Evolutionary conservation across 1,140 invertebrate species (phyloP).

Genomic region (Hesperophylax magnus): DNA sequence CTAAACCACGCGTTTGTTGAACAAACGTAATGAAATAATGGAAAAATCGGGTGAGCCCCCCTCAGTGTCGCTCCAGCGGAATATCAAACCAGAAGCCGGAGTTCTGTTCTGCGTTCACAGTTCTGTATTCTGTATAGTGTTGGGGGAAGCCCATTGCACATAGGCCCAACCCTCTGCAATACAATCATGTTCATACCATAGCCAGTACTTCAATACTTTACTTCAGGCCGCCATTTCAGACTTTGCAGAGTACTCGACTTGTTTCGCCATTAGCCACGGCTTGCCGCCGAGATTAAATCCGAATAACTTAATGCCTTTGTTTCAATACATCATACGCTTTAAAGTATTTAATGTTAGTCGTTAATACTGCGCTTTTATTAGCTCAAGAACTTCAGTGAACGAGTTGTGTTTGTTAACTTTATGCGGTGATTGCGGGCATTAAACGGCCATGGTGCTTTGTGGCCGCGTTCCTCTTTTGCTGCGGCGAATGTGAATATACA

Average conservation of each 20-base stretch:
- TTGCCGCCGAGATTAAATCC: constrained; percentile 53
- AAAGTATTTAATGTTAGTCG: constrained; percentile 53
- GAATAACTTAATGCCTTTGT: constrained; percentile 56
- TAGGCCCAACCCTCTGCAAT: too few relatives aligned
- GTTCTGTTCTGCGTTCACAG: too few relatives aligned
- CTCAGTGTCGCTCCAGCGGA: neutral
- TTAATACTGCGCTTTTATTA: constrained; percentile 54
- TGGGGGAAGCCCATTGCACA: too few relatives aligned
- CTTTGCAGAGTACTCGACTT: constrained; percentile 24
- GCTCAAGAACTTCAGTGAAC: constrained; percentile 48
- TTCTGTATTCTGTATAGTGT: too few relatives aligned
- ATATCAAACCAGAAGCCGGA: neutral
- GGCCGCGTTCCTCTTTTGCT: neutral
- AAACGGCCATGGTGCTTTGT: neutral
- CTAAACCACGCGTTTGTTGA: constrained; percentile 53
- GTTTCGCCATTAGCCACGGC: constrained; percentile 51
- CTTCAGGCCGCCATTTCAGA: constrained; percentile 43
- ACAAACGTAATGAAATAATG: constrained; percentile 58
- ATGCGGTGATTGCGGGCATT: constrained; percentile 61
- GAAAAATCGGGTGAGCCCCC: constrained; percentile 41
- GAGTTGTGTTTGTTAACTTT: constrained; percentile 59
- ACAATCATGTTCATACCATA: neutral
- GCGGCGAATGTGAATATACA: too few relatives aligned
- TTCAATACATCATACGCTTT: constrained; percentile 55
- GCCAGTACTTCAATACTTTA: constrained; percentile 1